A percentile compares a stretch with the other conserved stretches of the same genome.
Conservation (phyloP, 1,140 invertebrate genomes). For the Cecropterus lyciades region DNA sequence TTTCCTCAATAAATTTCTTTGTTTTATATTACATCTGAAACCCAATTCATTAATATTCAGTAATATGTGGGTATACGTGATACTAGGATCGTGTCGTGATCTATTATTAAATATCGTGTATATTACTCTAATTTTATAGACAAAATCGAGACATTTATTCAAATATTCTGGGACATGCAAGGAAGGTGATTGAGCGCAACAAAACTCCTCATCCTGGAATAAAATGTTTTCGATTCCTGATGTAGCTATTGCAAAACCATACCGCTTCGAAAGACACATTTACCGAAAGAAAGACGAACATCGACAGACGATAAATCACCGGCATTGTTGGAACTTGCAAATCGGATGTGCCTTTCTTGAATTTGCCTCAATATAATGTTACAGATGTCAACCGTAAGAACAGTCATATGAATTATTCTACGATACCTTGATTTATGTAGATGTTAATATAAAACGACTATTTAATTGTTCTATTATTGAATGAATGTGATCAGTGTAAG, state of each 20-base stretch:
- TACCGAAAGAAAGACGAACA: slow-evolving; percentile 18
- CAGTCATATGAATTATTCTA: background rate
- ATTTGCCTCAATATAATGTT: slow-evolving; percentile 43
- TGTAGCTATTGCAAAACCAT: slow-evolving; percentile 2
- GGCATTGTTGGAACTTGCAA: slow-evolving; percentile 52
- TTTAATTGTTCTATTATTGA: too few species aligned
- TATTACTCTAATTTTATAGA: too few species aligned
- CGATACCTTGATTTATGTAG: too few species aligned
- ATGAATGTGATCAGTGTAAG: too few species aligned
- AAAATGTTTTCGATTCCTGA: background rate
- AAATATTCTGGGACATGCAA: background rate
- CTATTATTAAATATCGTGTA: too few species aligned
- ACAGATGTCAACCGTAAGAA: background rate
- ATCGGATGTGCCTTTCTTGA: slow-evolving; percentile 45
- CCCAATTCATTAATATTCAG: too few species aligned
- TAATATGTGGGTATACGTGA: too few species aligned
- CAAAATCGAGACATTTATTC: background rate
- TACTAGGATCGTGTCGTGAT: too few species aligned
- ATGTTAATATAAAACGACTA: too few species aligned
- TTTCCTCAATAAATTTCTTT: too few species aligned
- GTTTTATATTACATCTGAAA: too few species aligned
- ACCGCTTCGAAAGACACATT: background rate
- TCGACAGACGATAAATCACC: slow-evolving; percentile 48
- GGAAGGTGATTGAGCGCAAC: background rate
- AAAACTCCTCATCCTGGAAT: background rate